Evolutionary conservation across 2,113 vertebrate species (phyloP).

Genomic region (Gulo gulo): DNA sequence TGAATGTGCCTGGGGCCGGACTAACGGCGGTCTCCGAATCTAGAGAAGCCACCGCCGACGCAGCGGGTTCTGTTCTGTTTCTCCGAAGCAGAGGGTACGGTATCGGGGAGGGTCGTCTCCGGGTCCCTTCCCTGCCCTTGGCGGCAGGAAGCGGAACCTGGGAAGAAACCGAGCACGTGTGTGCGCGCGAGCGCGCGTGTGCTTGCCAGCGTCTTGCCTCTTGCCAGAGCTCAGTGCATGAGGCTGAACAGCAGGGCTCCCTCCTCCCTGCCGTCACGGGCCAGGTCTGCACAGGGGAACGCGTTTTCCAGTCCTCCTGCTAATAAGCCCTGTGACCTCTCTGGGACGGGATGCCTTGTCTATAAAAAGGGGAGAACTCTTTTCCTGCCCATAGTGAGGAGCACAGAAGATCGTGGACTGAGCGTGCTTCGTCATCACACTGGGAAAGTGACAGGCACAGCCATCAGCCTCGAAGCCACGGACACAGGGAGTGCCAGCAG

Average conservation of each 20-base stretch:
- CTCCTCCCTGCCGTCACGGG: neutral
- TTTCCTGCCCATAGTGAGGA: neutral
- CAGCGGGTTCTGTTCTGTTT: neutral
- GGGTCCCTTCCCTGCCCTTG: neutral
- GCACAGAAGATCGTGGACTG: neutral
- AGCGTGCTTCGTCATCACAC: neutral
- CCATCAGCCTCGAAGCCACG: neutral
- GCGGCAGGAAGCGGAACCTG: neutral
- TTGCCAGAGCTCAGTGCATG: neutral
- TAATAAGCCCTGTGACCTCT: neutral
- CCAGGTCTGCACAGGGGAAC: neutral
- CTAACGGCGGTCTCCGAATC: neutral
- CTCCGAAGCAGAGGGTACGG: neutral
- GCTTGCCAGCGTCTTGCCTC: neutral
- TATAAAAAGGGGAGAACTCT: neutral
- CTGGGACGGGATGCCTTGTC: neutral
- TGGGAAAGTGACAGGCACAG: neutral
- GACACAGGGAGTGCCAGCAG: neutral
- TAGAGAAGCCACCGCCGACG: neutral
- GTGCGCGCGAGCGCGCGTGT: too few relatives aligned
- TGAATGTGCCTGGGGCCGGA: neutral
- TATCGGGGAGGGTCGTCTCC: neutral
- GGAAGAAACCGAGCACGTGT: neutral
- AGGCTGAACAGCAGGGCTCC: neutral
- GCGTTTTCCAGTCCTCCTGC: neutral